These are phyloP conservation scores for Hepsetus odoe DNA, from an alignment of 2,113 vertebrate genomes.

Conservation along the genomic window DNA sequence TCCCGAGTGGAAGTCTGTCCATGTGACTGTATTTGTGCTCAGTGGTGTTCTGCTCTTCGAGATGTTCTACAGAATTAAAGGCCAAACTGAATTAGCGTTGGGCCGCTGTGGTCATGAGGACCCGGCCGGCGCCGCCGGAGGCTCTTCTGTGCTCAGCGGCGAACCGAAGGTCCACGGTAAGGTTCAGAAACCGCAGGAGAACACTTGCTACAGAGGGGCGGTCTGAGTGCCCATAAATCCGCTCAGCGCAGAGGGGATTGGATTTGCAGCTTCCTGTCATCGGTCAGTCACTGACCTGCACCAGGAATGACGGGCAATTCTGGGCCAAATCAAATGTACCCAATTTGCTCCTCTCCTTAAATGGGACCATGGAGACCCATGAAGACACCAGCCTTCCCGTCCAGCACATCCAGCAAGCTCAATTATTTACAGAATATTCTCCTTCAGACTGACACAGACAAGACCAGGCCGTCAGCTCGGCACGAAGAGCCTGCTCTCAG, in stretches of 20 bases:
- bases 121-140: too few relatives aligned
- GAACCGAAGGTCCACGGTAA: background rate
- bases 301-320: background rate
- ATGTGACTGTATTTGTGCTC: background rate
- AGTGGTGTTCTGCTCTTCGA: background rate
- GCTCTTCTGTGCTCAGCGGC: background rate
- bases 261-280: background rate
- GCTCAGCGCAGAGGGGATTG: background rate
- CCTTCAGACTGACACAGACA: too few relatives aligned
- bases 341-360: background rate
- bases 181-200: background rate
- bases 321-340: background rate
- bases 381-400: too few relatives aligned
- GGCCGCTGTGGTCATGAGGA: background rate
- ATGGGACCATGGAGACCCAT: too few relatives aligned
- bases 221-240: background rate
- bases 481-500: too few relatives aligned
- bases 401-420: too few relatives aligned
- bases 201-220: background rate
- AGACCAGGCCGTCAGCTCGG: too few relatives aligned
- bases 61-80: conserved; percentile 12
- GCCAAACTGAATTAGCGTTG: conserved; percentile 28
- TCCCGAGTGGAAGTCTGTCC: too few relatives aligned
- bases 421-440: too few relatives aligned
- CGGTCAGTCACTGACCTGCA: background rate